These are phyloP conservation scores for Standfussiana lucernea DNA, from an alignment of 2,888 invertebrate species.

Conservation along the genomic window DNA sequence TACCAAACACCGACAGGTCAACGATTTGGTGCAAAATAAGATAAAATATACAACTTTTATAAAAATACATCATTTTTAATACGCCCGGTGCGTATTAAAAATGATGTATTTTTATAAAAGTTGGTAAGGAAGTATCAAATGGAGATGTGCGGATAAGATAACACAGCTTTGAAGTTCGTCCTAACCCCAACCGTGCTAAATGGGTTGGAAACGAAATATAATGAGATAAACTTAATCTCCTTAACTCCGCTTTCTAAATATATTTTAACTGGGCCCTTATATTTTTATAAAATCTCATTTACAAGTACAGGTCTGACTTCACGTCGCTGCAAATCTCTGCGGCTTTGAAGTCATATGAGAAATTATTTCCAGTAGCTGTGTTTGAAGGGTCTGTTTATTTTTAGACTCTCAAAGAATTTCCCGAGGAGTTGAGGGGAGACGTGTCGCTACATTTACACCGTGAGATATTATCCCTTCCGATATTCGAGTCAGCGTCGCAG, in stretches of 20 bases:
- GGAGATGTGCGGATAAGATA: slow-evolving; percentile 64
- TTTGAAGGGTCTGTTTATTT: slow-evolving; percentile 71
- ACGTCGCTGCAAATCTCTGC: slow-evolving; percentile 35
- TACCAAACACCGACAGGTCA: slow-evolving; percentile 46
- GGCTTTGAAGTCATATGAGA: slow-evolving; percentile 52
- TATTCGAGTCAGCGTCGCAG: slow-evolving; percentile 98
- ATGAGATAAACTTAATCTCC: slow-evolving; percentile 70
- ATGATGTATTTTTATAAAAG: too few relatives aligned
- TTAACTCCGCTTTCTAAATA: slow-evolving; percentile 64
- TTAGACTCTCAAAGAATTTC: slow-evolving; percentile 98
- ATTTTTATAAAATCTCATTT: slow-evolving; percentile 43
- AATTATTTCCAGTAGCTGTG: slow-evolving; percentile 42
- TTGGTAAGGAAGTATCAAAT: slow-evolving; percentile 64
- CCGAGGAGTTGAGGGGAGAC: slow-evolving; percentile 98
- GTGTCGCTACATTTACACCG: slow-evolving; percentile 98
- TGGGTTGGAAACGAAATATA: slow-evolving; percentile 72
- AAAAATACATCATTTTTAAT: slow-evolving; percentile 42
- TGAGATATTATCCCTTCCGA: slow-evolving; percentile 97
- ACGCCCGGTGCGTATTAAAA: slow-evolving; percentile 48
- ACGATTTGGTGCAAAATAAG: slow-evolving; percentile 11
- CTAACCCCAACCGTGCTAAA: slow-evolving; percentile 68
- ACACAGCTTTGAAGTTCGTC: slow-evolving; percentile 68
- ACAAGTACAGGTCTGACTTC: slow-evolving; percentile 37
- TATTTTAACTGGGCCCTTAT: slow-evolving; percentile 64
- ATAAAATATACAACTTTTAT: slow-evolving; percentile 11